These are phyloP conservation scores for Polyommatus iphigenia DNA, from an alignment of 2,888 invertebrate species.

Conservation along the genomic window DNA sequence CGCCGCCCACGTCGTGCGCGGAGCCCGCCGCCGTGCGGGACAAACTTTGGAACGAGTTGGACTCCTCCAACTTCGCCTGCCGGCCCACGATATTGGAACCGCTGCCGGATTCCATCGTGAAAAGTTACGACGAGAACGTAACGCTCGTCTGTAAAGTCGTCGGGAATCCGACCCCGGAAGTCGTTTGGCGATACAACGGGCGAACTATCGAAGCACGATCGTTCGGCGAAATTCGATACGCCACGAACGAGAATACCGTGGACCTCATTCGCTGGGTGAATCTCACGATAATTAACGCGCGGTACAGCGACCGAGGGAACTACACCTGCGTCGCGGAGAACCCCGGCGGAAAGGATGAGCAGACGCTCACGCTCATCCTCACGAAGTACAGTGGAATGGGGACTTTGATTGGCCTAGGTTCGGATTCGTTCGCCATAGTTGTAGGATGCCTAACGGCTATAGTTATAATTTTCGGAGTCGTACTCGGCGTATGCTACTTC, in stretches of 20 bases:
- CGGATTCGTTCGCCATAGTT: conserved; percentile 76
- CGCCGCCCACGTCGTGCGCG: conserved; percentile 86
- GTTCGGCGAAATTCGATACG: conserved; percentile 75
- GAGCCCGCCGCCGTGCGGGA: conserved; percentile 84
- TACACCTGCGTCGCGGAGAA: conserved; percentile 91
- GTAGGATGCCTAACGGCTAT: conserved; percentile 72
- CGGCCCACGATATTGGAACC: conserved; percentile 87
- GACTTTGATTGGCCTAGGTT: conserved; percentile 69
- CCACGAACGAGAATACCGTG: conserved; percentile 67
- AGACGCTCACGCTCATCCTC: conserved; percentile 84
- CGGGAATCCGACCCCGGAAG: conserved; percentile 88
- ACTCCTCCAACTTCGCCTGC: conserved; percentile 89
- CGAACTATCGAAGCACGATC: conserved; percentile 78
- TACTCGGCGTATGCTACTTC: conserved; percentile 77
- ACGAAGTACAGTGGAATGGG: conserved; percentile 70
- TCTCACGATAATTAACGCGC: conserved; percentile 83
- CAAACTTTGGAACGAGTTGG: conserved; percentile 87
- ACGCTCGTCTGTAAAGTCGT: conserved; percentile 88
- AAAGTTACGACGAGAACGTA: conserved; percentile 84
- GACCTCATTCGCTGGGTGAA: conserved; percentile 82
- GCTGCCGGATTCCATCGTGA: conserved; percentile 78
- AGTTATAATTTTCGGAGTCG: conserved; percentile 71
- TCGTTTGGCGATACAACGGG: conserved; percentile 86
- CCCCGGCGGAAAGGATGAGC: conserved; percentile 88
- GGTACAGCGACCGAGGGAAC: conserved; percentile 84